Base-by-base conservation (phyloP, 2,113 vertebrate species). In the Ailuropoda melanoleuca region DNA sequence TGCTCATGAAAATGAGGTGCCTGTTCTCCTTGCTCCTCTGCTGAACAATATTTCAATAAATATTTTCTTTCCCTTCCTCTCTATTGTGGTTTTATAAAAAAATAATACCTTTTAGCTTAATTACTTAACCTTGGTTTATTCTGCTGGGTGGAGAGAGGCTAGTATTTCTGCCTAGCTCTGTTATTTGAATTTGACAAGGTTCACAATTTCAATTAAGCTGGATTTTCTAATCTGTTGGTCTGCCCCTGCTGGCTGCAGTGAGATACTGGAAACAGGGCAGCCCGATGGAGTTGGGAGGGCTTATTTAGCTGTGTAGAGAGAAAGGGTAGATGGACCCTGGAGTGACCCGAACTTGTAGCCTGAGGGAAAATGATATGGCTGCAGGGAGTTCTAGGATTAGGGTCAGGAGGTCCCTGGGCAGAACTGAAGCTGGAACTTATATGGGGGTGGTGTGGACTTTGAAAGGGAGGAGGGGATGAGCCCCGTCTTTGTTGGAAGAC, bases 21-120 rank as follows among this genome's bases (percentile, higher is more conserved):
- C 98, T 97, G 78, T 95, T 97, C 90, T 93, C 95, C 86, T 98
- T 97, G 93, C 97, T 98, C 95, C 72, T 98, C 89, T 96, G 94
- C 94, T 90, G 82, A 98, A 97, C 96, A 92, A 95, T 96, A 97
- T 98, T 98, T 98, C 97, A 98, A 9, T 97, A 97, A 95, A 75
- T 92, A 98, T 97, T 98, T 96, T 98, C 56, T 98, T 93, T 70
- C 31, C 75, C 50, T 93, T 98, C 83, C 68, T 78, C 90, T 96
- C 68, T 85, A 60, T 96, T 84, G 34, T 97, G 85, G 18, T 97
- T 98, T 97, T 87, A 85, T 72, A 60, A 75, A n/a, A 89, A 78
- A 19, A 64, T 3, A 34, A 53, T 96, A 97, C 19, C 97, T 95
- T 98, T 98, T 86, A 97, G 74, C 97, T 92, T 97, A 0, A 1